These are phyloP conservation scores for Eupeodes luniger DNA, from an alignment of 2,888 invertebrate genomes.

Conservation along the genomic window DNA sequence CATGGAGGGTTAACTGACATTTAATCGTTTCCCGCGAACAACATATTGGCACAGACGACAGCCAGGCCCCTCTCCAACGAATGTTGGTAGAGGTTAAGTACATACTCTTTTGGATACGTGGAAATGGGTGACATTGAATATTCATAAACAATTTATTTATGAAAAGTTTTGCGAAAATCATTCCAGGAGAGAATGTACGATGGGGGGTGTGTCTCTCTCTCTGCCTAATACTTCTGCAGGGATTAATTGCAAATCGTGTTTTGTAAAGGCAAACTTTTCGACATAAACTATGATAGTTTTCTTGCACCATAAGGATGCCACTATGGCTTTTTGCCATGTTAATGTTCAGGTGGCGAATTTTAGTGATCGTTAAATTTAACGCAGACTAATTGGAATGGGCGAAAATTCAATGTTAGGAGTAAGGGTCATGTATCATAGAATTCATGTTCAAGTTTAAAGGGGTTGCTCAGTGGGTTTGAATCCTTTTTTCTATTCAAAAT, in stretches of 20 bases:
- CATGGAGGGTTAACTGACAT: slow-evolving; percentile 47
- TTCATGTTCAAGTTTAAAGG: slow-evolving; percentile 67
- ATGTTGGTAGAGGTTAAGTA: not conserved
- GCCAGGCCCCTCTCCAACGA: not conserved
- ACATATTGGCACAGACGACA: slow-evolving; percentile 44
- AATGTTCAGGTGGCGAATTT: slow-evolving; percentile 34
- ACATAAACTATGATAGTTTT: slow-evolving; percentile 41
- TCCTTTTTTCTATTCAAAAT: too few relatives aligned
- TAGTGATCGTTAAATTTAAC: slow-evolving; percentile 48
- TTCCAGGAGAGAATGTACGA: slow-evolving; percentile 3
- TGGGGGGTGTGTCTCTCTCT: not conserved
- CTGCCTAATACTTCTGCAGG: slow-evolving; percentile 6
- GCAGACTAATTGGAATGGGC: not conserved
- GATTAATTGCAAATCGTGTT: slow-evolving; percentile 38
- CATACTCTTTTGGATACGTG: not conserved
- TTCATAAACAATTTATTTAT: slow-evolving; percentile 70
- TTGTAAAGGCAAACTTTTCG: slow-evolving; percentile 50
- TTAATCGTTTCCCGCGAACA: slow-evolving; percentile 59
- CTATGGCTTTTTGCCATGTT: slow-evolving; percentile 60
- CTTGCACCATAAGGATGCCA: slow-evolving; percentile 4
- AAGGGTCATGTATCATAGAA: not conserved
- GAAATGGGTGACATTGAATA: slow-evolving; percentile 42
- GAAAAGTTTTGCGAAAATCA: slow-evolving; percentile 43
- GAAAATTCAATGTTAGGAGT: not conserved
- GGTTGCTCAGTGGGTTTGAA: too few relatives aligned